These are phyloP conservation scores for Hetaerina americana DNA, from an alignment of 1,140 invertebrate genomes.

Conservation along the genomic window DNA sequence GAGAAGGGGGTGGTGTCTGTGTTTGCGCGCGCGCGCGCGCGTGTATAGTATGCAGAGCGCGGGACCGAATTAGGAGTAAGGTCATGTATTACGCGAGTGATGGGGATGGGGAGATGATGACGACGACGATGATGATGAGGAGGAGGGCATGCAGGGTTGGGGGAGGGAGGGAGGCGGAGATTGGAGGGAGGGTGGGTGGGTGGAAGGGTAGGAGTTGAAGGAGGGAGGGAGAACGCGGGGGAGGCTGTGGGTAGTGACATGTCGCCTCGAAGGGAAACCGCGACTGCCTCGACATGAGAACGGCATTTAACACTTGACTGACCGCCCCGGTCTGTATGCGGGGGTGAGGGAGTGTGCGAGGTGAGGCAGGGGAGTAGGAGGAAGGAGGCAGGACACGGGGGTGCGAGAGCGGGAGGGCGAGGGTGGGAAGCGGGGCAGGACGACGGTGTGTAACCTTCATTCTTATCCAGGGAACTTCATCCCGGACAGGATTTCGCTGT, in stretches of 20 bases:
- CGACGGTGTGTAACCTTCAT: conserved; percentile 22
- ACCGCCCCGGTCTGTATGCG: not conserved
- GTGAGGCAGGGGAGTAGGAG: not conserved
- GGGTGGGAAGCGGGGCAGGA: conserved; percentile 29
- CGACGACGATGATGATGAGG: too few relatives aligned
- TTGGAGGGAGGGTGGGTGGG: too few relatives aligned
- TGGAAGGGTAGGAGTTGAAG: conserved; percentile 25
- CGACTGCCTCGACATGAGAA: not conserved
- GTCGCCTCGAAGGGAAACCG: conserved; percentile 15
- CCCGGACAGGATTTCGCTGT: too few relatives aligned
- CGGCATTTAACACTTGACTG: not conserved
- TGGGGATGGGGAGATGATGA: too few relatives aligned
- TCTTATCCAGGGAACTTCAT: not conserved
- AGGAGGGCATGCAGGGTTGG: too few relatives aligned
- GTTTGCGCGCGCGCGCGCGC: not conserved
- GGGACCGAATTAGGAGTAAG: not conserved
- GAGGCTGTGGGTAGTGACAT: conserved; percentile 22
- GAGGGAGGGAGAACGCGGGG: conserved; percentile 18
- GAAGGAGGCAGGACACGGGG: conserved; percentile 11
- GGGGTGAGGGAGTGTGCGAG: conserved; percentile 6
- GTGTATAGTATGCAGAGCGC: not conserved
- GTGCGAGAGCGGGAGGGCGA: not conserved
- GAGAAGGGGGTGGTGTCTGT: not conserved
- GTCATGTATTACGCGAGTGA: not conserved
- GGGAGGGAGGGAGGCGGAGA: too few relatives aligned